Base-by-base conservation (phyloP, 2,113 vertebrate species). In the Pseudorhombus dupliciocellatus region DNA sequence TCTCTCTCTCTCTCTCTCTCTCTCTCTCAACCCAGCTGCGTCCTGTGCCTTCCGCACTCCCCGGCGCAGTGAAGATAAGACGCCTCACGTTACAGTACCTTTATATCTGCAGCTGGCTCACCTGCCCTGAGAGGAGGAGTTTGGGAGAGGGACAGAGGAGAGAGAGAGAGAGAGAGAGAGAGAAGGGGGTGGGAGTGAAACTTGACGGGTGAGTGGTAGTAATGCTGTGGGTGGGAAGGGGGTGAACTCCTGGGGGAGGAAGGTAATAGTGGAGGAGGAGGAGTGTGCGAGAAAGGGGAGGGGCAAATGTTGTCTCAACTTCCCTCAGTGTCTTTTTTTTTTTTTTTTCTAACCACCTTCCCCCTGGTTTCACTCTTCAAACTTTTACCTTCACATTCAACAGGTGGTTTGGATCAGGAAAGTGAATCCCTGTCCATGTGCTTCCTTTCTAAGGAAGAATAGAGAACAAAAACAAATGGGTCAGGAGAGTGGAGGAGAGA, bases 81-180 rank as follows among this genome's bases (percentile, higher is more conserved):
- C 18, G 18, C 75, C 22, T 70, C n/a, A 60, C 54, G 42, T 82
- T 70, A 58, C 46, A 81, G 74, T 79, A 85, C 77, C 64, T 93
- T 90, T 94, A 94, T 93, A 94, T 34, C 73, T 63, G 2, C 16
- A 11, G 16, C 51, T 42, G 28, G 22, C 66, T 81, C 82, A 91
- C 91, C 90, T 92, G 87, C 80, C 59, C 40, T 11, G 14, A 55
- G 52, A 65, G 89, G 89, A 74, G 87, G 89, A 52, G 78, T 50
- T 34, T 5, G 3, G 37, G 21, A 46, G 57, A 18, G 30, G 3
- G 11, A 12, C 10, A 0, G 34, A 37, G 31, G 57, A 18, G 30
- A 3, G 11, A 12, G 34, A 0, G 34, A 37, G 31, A 11, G 34
- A 4, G 34, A 2, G 31, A 37, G 34, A 37, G 34, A 37, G 21